Percentiles rank a stretch among this genome's conserved stretches.
These are phyloP conservation scores for Lordiphosa stackelbergi DNA, from an alignment of 1,140 invertebrate genomes.

Conservation along the genomic window DNA sequence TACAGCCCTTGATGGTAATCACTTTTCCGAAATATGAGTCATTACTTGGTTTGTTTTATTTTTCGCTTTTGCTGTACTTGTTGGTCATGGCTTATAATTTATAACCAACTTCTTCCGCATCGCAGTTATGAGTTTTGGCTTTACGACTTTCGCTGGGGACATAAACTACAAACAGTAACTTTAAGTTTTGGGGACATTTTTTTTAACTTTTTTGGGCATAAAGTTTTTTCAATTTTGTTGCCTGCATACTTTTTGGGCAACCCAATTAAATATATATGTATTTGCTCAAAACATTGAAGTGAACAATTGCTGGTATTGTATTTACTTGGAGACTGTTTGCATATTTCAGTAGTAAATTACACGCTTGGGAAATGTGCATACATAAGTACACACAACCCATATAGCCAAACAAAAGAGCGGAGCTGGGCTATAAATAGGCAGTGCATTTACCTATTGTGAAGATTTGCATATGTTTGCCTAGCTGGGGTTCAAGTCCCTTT, in stretches of 20 bases:
- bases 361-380: conserved; percentile 16
- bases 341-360: conserved; percentile 50
- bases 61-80: neutral
- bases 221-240: neutral
- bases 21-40: no score
- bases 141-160: conserved; percentile 7
- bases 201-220: neutral
- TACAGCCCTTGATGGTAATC: no score
- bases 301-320: conserved; percentile 10
- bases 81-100: conserved; percentile 7
- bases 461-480: conserved; percentile 56
- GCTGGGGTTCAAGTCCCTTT: neutral
- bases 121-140: conserved; percentile 7
- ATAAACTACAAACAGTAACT: conserved; percentile 4
- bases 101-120: neutral
- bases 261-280: conserved; percentile 16
- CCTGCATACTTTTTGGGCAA: neutral
- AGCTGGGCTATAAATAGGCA: conserved; percentile 30
- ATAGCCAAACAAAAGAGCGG: conserved; percentile 4
- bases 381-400: conserved; percentile 18
- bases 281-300: neutral
- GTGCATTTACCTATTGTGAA: conserved; percentile 32
- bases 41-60: neutral
- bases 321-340: conserved; percentile 33
- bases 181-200: neutral